Percentiles rank a stretch among this genome's conserved stretches.
Evolutionary conservation across 2,113 vertebrate genomes (phyloP).

Genomic region (Sitta europaea): DNA sequence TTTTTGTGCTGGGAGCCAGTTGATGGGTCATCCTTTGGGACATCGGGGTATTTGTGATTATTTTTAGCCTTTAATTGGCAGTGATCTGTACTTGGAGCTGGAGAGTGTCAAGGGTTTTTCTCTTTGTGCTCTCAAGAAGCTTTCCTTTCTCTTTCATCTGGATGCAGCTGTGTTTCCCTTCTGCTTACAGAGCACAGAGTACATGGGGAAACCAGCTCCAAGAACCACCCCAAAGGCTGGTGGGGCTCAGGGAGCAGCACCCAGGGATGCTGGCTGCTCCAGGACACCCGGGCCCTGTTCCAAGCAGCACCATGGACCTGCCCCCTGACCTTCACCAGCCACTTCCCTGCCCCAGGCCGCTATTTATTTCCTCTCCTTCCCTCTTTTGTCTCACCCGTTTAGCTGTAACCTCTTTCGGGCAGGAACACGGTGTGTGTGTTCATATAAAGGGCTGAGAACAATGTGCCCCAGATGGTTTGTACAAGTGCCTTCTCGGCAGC

Average conservation of each 20-base stretch:
- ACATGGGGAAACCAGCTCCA: background rate
- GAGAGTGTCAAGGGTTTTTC: background rate
- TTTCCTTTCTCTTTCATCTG: conserved; percentile 12
- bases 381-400: background rate
- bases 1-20: background rate
- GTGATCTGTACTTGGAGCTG: conserved; percentile 1
- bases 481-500: background rate
- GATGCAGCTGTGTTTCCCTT: conserved; percentile 11
- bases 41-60: background rate
- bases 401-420: background rate
- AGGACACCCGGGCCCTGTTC: background rate
- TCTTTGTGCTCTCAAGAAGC: conserved; percentile 1
- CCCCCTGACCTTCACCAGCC: background rate
- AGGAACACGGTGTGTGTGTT: background rate
- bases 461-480: conserved; percentile 15
- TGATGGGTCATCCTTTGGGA: background rate
- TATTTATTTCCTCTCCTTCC: background rate
- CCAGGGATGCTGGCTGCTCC: background rate
- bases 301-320: fast-evolving
- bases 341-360: background rate
- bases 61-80: conserved; percentile 56
- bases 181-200: background rate
- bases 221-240: background rate
- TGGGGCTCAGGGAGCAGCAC: background rate
- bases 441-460: conserved; percentile 19